Conservation (phyloP, 2,888 invertebrate genomes). For the Peribatodes rhomboidaria region DNA sequence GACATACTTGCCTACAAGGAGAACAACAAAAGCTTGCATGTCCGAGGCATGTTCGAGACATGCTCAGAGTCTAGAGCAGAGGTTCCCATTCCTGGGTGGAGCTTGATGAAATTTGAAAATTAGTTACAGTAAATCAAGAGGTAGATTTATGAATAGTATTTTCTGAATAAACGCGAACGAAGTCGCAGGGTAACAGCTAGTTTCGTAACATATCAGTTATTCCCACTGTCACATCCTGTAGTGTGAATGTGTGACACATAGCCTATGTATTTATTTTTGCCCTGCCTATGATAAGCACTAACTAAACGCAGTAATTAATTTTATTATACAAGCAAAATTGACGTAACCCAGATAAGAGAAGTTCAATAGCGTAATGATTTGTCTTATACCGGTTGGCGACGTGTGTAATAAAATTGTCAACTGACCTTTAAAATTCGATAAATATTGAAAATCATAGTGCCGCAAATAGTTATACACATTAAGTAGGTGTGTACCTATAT, state of each 20-base stretch:
- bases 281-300: background rate
- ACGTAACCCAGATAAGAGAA: background rate
- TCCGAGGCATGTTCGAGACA: no score
- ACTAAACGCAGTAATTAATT: background rate
- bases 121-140: no score
- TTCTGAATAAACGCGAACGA: no score
- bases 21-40: background rate
- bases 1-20: background rate
- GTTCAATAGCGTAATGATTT: background rate
- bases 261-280: background rate
- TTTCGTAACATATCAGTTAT: background rate
- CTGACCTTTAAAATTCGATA: background rate
- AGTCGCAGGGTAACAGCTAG: background rate
- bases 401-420: background rate
- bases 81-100: no score
- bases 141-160: no score
- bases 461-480: background rate
- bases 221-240: background rate
- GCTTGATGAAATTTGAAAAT: no score
- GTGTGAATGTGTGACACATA: background rate
- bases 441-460: background rate
- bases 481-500: background rate
- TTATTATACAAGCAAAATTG: background rate
- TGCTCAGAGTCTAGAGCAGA: no score
- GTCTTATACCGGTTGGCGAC: background rate